Evolutionary conservation across 2,113 vertebrate species (phyloP).

Genomic region (Lophotis ruficrista): DNA sequence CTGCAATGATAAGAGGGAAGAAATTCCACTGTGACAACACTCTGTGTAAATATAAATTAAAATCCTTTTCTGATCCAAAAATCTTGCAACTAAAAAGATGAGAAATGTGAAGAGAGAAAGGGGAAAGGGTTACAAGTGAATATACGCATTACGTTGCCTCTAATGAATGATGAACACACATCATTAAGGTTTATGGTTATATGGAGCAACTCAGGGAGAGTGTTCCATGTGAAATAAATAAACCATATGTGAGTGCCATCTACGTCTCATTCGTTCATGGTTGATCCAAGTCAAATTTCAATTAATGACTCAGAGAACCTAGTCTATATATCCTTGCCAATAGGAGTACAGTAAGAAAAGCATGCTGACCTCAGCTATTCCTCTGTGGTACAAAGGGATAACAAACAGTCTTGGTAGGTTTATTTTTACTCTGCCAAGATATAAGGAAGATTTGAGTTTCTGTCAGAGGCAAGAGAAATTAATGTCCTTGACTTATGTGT

Average conservation of each 20-base stretch:
- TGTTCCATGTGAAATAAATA: neutral
- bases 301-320: neutral
- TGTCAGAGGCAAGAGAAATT: neutral
- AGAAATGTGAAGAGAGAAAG: neutral
- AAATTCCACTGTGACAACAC: neutral
- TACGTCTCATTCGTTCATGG: neutral
- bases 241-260: neutral
- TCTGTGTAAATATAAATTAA: neutral
- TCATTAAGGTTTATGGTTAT: neutral
- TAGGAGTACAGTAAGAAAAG: neutral
- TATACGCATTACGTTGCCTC: neutral
- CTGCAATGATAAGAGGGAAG: neutral
- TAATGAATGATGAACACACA: neutral
- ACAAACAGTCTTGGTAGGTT: neutral
- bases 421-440: neutral
- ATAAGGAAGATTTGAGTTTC: neutral
- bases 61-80: neutral
- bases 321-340: neutral
- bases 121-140: neutral
- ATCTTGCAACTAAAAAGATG: neutral
- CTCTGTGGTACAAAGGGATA: neutral
- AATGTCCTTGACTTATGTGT: neutral
- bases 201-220: neutral
- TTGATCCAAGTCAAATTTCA: neutral
- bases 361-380: neutral